These are phyloP conservation scores for Nipponia nippon DNA, from an alignment of 2,113 vertebrate genomes.

Conservation along the genomic window DNA sequence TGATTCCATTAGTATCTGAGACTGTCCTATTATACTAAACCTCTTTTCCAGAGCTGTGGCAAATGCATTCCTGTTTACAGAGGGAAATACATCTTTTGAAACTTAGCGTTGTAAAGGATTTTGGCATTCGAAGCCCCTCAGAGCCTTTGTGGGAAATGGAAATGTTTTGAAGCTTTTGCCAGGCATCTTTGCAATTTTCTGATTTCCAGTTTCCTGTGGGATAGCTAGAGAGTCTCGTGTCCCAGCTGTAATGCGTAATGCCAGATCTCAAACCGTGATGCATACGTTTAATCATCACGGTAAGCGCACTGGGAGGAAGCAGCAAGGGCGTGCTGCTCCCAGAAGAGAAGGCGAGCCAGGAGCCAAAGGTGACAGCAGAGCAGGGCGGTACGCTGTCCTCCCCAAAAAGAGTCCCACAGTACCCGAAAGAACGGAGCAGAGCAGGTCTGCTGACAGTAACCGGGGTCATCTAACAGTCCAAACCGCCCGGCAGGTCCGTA, in stretches of 20 bases:
- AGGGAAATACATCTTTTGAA: neutral
- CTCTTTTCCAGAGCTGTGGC: neutral
- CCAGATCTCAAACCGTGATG: neutral
- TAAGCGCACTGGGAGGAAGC: neutral
- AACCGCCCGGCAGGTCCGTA: neutral
- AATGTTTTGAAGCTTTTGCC: neutral
- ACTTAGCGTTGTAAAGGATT: neutral
- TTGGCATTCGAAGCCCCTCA: neutral
- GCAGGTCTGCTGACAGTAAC: neutral
- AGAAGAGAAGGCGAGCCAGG: neutral
- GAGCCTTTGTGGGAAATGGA: neutral
- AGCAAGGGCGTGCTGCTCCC: neutral
- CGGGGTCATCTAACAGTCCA: neutral
- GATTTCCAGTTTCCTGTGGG: neutral
- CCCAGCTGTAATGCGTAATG: neutral
- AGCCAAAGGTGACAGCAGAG: neutral
- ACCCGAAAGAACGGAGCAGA: neutral
- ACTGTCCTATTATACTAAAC: neutral
- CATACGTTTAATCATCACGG: neutral
- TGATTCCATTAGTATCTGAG: conserved; percentile 1
- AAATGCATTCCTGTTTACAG: neutral
- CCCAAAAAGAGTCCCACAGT: too few relatives aligned
- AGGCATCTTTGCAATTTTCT: neutral
- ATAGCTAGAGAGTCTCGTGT: neutral
- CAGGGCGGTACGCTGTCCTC: neutral